These are phyloP conservation scores for Mustela erminea DNA, from an alignment of 2,797 vertebrate genomes.

Conservation along the genomic window DNA sequence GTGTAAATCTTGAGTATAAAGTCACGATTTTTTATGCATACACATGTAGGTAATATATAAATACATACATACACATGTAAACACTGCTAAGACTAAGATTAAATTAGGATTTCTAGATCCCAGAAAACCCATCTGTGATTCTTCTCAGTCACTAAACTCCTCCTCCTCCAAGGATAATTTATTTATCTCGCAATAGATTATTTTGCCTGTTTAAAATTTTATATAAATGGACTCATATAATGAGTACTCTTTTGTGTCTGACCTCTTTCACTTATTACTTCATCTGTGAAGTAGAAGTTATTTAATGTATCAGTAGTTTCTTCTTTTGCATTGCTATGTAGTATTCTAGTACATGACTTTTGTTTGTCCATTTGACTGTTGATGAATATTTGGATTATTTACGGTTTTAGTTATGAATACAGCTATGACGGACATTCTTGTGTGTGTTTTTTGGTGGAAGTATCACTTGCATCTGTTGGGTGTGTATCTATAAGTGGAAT, in stretches of 20 bases:
- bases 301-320: background rate
- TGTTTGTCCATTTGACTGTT: background rate
- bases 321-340: background rate
- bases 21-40: background rate
- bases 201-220: background rate
- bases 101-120: background rate
- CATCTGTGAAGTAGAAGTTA: background rate
- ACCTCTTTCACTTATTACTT: background rate
- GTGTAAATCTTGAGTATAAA: background rate
- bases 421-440: background rate
- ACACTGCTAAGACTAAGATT: slow-evolving; percentile 30
- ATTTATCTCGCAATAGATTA: background rate
- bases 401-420: background rate
- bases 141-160: background rate
- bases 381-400: background rate
- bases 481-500: background rate
- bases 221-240: background rate
- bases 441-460: background rate
- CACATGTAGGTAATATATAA: background rate
- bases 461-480: background rate
- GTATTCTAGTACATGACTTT: background rate
- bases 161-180: background rate
- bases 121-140: background rate
- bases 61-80: background rate
- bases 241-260: background rate